A percentile compares a stretch with the other conserved stretches of the same genome.
Evolutionary conservation across 2,888 invertebrate genomes (phyloP).

Genomic region (Chirona hameri): DNA sequence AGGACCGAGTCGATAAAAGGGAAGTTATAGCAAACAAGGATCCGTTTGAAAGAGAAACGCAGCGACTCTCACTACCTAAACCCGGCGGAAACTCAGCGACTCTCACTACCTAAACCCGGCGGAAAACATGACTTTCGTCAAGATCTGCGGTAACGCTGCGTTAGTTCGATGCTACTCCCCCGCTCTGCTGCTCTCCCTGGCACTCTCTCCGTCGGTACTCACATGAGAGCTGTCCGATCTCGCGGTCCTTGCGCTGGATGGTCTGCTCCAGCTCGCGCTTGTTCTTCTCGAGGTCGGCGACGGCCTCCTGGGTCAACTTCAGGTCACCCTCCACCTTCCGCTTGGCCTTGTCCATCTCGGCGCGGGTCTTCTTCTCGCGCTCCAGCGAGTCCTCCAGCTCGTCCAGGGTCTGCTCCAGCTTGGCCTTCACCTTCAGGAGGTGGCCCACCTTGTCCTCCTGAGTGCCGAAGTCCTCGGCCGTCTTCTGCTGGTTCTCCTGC

Average conservation of each 20-base stretch:
- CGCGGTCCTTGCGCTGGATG: conserved; percentile 98
- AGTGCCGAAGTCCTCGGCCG: conserved; percentile 54
- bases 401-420: conserved; percentile 96
- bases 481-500: conserved; percentile 55
- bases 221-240: conserved; percentile 84
- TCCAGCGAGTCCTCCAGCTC: conserved; percentile 97
- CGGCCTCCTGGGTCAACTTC: conserved; percentile 96
- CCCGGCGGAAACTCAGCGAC: no score
- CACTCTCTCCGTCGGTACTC: conserved; percentile 49
- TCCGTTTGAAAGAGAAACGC: no score
- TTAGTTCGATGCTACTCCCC: no score
- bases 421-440: conserved; percentile 97
- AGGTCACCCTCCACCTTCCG: conserved; percentile 98
- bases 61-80: no score
- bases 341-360: conserved; percentile 96
- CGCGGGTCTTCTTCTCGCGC: conserved; percentile 97
- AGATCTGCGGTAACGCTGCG: no score
- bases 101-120: no score
- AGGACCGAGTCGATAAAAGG: no score
- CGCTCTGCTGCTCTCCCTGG: no score
- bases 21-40: no score
- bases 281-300: conserved; percentile 93
- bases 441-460: conserved; percentile 99
- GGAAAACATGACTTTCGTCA: no score
- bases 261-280: conserved; percentile 97